A percentile compares a stretch with the other conserved stretches of the same genome.
These are phyloP conservation scores for Sebastes fasciatus DNA, from an alignment of 2,113 vertebrate species.

Conservation along the genomic window DNA sequence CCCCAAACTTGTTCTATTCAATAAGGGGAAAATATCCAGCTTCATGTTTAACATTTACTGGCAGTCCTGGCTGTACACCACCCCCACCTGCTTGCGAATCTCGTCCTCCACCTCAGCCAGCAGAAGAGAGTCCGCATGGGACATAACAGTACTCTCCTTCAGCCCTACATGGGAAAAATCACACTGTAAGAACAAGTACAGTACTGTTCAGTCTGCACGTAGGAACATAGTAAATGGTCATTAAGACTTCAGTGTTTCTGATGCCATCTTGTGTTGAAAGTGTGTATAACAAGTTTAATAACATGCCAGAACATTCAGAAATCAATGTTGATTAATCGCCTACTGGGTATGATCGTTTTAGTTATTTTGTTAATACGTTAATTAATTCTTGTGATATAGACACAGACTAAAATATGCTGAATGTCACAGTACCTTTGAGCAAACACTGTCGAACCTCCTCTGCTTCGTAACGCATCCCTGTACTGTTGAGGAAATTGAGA, in stretches of 20 bases:
- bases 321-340: background rate
- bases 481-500: slow-evolving; percentile 82
- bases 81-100: slow-evolving; percentile 83
- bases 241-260: slow-evolving; percentile 3
- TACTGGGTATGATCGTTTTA: background rate
- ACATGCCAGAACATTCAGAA: background rate
- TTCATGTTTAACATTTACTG: slow-evolving; percentile 41
- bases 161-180: slow-evolving; percentile 78
- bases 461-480: slow-evolving; percentile 88
- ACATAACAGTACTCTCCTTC: slow-evolving; percentile 87
- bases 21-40: background rate
- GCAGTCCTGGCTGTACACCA: slow-evolving; percentile 84
- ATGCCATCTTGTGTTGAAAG: slow-evolving; percentile 54
- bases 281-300: background rate
- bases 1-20: background rate
- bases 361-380: background rate
- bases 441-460: slow-evolving; percentile 88
- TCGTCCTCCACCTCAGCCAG: slow-evolving; percentile 88
- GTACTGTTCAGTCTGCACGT: background rate
- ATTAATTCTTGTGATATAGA: background rate
- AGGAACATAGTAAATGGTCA: background rate
- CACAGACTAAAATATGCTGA: background rate
- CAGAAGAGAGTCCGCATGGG: slow-evolving; percentile 85
- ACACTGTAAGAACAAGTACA: background rate
- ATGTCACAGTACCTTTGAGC: slow-evolving; percentile 80